Base-by-base conservation (phyloP, 1,140 invertebrate species). In the Trialeurodes vaporariorum region DNA sequence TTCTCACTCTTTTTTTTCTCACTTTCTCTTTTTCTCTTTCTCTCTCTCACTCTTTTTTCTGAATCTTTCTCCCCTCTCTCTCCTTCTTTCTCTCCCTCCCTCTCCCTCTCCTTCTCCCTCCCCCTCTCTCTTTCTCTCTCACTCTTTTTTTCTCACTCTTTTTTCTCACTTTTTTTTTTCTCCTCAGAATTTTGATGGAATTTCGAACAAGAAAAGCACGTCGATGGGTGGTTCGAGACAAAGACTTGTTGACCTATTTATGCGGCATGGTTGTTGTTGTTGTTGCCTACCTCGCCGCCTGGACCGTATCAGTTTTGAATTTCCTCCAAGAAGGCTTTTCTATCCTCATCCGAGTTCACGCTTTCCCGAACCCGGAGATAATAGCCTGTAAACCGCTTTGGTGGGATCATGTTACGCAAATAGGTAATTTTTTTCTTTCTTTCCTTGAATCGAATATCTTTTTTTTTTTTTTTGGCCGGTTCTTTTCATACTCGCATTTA, bases 341-440 rank as follows among this genome's bases (percentile, higher is more conserved):
- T 66, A 77, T 85, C 70, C 75, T 83, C 67, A 80, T 76, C 68
- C 77, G 74, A 12, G 78, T 80, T 1, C 67, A 72, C 21, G 83
- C 82, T 0, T 67, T 74, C 64, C 74, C 81, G 71, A 77, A 84
- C 72, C 73, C 82, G 70, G 73, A 80, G 71, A 82, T 87, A 81
- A 70, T 82, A 69, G 81, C 84, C 40, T 94, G 91, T 77, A 86
- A 87, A 76, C 83, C 85, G n/a, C 83, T 89, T 40, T 90, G 89
- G 81, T 94, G 92, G 92, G 91, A 94, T 75, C 91, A 92, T 77
- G 90, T 94, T 66, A 93, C 92, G 26, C 90, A 93, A 80, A 81
- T 83, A 63, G 81, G 85, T 85, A 74, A 77, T 79, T 76, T 34
- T 12, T n/a, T 59, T 40, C 21, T 23, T 49, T 67, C 23, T 9